phyloP scores from a whole-genome alignment of 2,113 vertebrate species.

The Eretmochelys imbricata region DNA sequence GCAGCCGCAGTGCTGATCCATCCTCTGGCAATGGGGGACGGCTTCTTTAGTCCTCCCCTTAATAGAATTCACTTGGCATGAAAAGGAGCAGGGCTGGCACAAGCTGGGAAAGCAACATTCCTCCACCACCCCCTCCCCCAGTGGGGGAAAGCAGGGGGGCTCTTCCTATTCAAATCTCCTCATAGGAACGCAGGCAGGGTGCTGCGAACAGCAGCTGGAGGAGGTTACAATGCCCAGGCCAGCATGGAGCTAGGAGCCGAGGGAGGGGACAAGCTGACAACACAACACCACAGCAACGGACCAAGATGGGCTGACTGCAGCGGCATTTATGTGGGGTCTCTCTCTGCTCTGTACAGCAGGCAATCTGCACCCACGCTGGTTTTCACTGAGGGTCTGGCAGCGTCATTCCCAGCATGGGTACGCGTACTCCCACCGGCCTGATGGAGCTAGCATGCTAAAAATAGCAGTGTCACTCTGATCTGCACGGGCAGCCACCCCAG shows the following conservation, averaged over 20 bases:
- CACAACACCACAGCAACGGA: not conserved
- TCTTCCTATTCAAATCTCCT: constrained; percentile 75
- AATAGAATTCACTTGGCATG: not conserved
- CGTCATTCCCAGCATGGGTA: not conserved
- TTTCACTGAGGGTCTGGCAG: not conserved
- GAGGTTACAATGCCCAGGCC: not conserved
- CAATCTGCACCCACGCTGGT: not conserved
- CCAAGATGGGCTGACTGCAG: not conserved
- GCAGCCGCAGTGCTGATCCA: not conserved
- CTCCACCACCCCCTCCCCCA: not conserved
- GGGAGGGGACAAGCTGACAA: not conserved
- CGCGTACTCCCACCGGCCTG: not conserved
- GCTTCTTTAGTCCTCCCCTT: not conserved
- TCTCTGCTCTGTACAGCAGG: not conserved
- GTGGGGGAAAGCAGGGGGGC: fast-evolving
- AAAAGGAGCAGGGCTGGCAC: fast-evolving
- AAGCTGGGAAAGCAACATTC: not conserved
- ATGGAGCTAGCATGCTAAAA: not conserved
- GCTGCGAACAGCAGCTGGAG: constrained; percentile 18
- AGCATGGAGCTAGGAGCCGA: not conserved
- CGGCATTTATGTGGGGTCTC: not conserved
- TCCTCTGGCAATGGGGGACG: not conserved
- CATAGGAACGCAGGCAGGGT: constrained; percentile 15
- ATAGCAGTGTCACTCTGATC: not conserved
- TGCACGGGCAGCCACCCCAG: not conserved